A percentile compares a stretch with the other conserved stretches of the same genome.
phyloP scores from a whole-genome alignment of 2,888 invertebrate species.

The Coecobrya sp. region DNA sequence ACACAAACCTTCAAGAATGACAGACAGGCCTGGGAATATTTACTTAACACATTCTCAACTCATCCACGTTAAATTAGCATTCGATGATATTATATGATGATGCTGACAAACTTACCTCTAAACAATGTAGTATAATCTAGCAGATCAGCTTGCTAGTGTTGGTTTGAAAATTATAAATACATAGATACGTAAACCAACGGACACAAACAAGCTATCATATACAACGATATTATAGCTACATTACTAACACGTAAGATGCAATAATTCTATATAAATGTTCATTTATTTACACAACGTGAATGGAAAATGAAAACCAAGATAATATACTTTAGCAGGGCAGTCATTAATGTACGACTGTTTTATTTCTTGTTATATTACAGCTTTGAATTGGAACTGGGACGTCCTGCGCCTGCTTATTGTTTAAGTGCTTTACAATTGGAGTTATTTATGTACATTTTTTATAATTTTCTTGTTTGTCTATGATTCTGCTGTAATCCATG shows the following conservation, averaged over 20 bases:
- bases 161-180: too few relatives aligned
- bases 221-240: too few relatives aligned
- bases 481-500: not conserved
- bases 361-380: not conserved
- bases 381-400: not conserved
- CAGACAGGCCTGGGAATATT: constrained; percentile 77
- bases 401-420: not conserved
- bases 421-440: too few relatives aligned
- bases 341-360: too few relatives aligned
- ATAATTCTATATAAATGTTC: too few relatives aligned
- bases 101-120: not conserved
- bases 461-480: not conserved
- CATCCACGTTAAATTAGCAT: constrained; percentile 63
- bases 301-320: too few relatives aligned
- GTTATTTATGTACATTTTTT: not conserved
- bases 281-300: too few relatives aligned
- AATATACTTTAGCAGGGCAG: not conserved
- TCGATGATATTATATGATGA: not conserved
- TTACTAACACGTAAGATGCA: too few relatives aligned
- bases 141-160: too few relatives aligned
- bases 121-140: not conserved
- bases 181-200: too few relatives aligned
- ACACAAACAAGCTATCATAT: too few relatives aligned
- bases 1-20: constrained; percentile 58
- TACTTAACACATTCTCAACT: constrained; percentile 72